Evolutionary conservation across 2,113 vertebrate species (phyloP).

Genomic region (Talpa occidentalis): DNA sequence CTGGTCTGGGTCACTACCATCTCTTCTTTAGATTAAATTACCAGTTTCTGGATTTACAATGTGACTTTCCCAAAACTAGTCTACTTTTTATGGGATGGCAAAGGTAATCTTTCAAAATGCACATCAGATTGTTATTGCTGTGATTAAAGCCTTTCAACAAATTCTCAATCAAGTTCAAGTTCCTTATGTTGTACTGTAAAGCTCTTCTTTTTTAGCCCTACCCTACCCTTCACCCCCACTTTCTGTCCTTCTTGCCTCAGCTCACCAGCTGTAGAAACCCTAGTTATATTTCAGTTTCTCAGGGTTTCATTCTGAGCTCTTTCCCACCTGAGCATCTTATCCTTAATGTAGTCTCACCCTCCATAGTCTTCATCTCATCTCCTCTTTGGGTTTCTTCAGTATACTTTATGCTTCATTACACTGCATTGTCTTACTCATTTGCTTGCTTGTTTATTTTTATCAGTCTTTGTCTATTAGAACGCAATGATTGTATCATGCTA

Average conservation of each 20-base stretch:
- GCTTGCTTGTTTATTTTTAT: not conserved
- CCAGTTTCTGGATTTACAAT: not conserved
- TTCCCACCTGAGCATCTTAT: not conserved
- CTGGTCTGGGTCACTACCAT: not conserved
- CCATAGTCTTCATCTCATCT: not conserved
- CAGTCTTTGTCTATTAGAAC: not conserved
- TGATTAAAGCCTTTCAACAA: not conserved
- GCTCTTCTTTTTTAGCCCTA: not conserved
- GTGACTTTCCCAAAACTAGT: not conserved
- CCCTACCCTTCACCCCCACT: not conserved
- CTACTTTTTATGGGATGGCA: not conserved
- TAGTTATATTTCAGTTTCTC: too few species aligned
- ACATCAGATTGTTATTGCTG: not conserved
- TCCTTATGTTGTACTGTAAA: not conserved
- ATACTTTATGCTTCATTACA: not conserved
- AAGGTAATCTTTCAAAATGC: not conserved
- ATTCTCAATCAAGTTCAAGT: not conserved
- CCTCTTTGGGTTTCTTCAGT: not conserved
- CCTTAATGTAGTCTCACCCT: not conserved
- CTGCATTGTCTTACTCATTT: constrained; percentile 20
- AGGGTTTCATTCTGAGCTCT: not conserved
- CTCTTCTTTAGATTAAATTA: not conserved
- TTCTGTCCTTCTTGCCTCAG: too few species aligned
- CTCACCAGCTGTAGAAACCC: too few species aligned
- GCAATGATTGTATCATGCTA: not conserved